Base-by-base conservation (phyloP, 2,797 vertebrate species). In the Rachycentron canadum region DNA sequence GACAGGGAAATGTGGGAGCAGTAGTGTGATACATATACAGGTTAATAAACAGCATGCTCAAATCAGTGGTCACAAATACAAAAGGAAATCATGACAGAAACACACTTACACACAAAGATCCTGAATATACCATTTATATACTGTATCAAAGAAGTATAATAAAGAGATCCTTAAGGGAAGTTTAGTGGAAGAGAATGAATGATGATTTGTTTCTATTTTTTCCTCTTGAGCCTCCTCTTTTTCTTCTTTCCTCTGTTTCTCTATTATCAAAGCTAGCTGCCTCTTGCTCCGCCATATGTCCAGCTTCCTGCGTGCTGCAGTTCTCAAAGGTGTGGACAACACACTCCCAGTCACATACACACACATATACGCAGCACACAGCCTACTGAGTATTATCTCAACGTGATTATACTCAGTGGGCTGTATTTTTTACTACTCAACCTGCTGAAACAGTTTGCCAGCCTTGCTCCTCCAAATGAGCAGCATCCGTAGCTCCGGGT, bases 211-310 rank as follows among this genome's bases (percentile, higher is more conserved):
- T 17, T 50, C n/a, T 17, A 17, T 43, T 43, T 38, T 34, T 59
- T 60, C 55, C 32, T 71, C 45, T 57, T 64, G 28, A 63, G 16
- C 32, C 21, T 36, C 60, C 45, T 36, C 28, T 7, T 62, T 57
- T 41, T 40, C 45, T 7, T 76, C 47, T 58, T 73, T 9, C 63
- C 49, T 64, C 34, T 53, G 65, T 64, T 68, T 66, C 68, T 43
- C 55, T 61, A 73, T 82, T 52, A 83, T 91, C 73, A 91, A 85
- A 88, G 75, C 73, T 57, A 47, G n/a, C 50, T n/a, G 57, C 73
- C 61, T 82, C 78, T 87, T 73, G 58, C 75, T 85, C 69, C 65
- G 36, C 78, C 81, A 86, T 85, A 89, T 93, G 82, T 78, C 63
- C 69, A 79, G 49, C 71, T 78, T 85, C 61, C 70, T 82, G 73